These are phyloP conservation scores for Scaptomyza reducta DNA, from an alignment of 2,888 invertebrate genomes.

Conservation along the genomic window DNA sequence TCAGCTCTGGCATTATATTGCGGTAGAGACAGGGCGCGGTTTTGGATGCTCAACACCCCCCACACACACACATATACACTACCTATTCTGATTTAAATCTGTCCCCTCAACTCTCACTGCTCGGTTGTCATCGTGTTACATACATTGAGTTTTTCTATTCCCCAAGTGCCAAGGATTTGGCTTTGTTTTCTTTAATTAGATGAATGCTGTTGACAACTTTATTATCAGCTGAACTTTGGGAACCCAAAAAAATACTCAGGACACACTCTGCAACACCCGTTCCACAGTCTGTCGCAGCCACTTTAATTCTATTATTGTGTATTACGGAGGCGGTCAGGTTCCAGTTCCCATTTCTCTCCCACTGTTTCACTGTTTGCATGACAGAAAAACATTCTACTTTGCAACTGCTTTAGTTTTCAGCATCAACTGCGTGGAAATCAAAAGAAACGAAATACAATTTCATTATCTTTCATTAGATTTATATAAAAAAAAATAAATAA, in stretches of 20 bases:
- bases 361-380: neutral
- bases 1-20: slow-evolving; percentile 55
- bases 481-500: slow-evolving; percentile 75
- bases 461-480: slow-evolving; percentile 81
- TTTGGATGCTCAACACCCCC: slow-evolving; percentile 14
- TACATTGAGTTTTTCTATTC: slow-evolving; percentile 58
- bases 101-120: neutral
- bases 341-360: neutral
- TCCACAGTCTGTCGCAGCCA: slow-evolving; percentile 38
- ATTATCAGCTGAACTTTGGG: slow-evolving; percentile 78
- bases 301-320: slow-evolving; percentile 80
- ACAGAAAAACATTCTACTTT: slow-evolving; percentile 39
- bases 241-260: slow-evolving; percentile 34
- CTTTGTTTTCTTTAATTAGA: slow-evolving; percentile 82
- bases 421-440: slow-evolving; percentile 69
- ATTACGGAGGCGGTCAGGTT: slow-evolving; percentile 40
- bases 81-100: slow-evolving; percentile 6
- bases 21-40: slow-evolving; percentile 29
- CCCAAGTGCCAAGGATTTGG: slow-evolving; percentile 65
- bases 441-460: slow-evolving; percentile 75
- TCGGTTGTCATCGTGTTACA: slow-evolving; percentile 28
- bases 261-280: slow-evolving; percentile 1
- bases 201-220: slow-evolving; percentile 82
- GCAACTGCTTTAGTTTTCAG: slow-evolving; percentile 72
- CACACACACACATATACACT: neutral